These are phyloP conservation scores for Lutjanus argentimaculatus DNA, from an alignment of 2,797 vertebrate genomes.

Conservation along the genomic window DNA sequence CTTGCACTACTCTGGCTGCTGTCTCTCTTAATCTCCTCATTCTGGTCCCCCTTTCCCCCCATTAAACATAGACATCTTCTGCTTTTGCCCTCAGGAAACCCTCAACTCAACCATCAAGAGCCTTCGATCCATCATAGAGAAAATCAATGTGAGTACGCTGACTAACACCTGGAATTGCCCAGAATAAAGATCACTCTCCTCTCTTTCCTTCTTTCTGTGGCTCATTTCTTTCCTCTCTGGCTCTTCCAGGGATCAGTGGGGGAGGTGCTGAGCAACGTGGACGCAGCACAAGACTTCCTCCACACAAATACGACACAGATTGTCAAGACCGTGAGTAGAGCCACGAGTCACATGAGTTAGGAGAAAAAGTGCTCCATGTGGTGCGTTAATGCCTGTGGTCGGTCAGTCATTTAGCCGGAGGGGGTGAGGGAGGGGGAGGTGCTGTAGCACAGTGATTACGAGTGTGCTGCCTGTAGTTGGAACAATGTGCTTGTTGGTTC, in stretches of 20 bases:
- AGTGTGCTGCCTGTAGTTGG: conserved; percentile 13
- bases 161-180: conserved; percentile 1
- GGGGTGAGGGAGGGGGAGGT: neutral
- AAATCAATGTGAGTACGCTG: conserved; percentile 82
- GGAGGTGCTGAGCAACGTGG: conserved; percentile 68
- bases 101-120: conserved; percentile 65
- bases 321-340: conserved; percentile 87
- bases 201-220: neutral
- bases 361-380: conserved; percentile 60
- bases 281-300: conserved; percentile 82
- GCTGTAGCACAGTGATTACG: neutral
- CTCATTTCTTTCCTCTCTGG: conserved; percentile 28
- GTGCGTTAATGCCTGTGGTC: conserved; percentile 62
- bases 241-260: conserved; percentile 71
- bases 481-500: conserved; percentile 30
- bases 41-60: neutral
- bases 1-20: neutral
- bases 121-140: conserved; percentile 62
- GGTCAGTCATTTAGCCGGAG: conserved; percentile 58
- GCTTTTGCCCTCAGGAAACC: conserved; percentile 64
- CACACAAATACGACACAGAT: conserved; percentile 77
- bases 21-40: neutral
- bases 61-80: conserved; percentile 12
- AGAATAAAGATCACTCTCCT: neutral
- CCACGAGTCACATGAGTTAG: conserved; percentile 73